Evolutionary conservation across 2,888 invertebrate species (phyloP).

Genomic region (Pilophorus perplexus): DNA sequence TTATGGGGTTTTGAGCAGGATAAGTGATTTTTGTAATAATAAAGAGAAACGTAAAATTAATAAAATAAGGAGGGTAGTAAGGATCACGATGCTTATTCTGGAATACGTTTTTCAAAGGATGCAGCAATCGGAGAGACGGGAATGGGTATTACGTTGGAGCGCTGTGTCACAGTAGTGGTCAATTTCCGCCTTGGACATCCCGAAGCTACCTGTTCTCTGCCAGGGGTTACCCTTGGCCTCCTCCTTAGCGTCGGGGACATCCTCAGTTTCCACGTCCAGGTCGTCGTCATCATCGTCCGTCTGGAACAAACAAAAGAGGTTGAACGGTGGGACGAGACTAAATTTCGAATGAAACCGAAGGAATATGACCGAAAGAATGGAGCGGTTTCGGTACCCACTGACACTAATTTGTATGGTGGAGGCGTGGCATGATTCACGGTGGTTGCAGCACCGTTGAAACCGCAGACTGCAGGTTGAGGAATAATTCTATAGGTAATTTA

Average conservation of each 20-base stretch:
- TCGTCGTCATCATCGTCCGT: constrained; percentile 57
- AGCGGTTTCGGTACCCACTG: neutral
- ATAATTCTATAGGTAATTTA: too few species aligned
- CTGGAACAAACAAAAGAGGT: constrained; percentile 48
- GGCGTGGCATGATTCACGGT: too few species aligned
- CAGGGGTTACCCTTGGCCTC: constrained; percentile 52
- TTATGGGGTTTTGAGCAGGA: neutral
- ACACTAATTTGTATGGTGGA: neutral
- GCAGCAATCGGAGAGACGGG: constrained; percentile 44
- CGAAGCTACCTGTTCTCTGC: constrained; percentile 52
- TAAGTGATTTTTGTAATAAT: neutral
- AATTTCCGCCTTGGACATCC: constrained; percentile 58
- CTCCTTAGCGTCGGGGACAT: constrained; percentile 47
- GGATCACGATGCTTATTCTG: constrained; percentile 20
- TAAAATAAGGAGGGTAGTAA: too few species aligned
- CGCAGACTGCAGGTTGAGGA: too few species aligned
- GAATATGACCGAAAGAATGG: too few species aligned
- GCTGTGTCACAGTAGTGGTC: constrained; percentile 76
- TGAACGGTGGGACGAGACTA: neutral
- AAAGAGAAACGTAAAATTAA: too few species aligned
- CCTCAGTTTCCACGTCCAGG: constrained; percentile 49
- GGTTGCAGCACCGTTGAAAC: too few species aligned
- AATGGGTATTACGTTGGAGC: constrained; percentile 63
- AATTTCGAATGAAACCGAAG: neutral
- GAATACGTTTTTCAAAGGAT: constrained; percentile 41